phyloP scores from a whole-genome alignment of 2,797 vertebrate species.

The Onychomys arenicola region DNA sequence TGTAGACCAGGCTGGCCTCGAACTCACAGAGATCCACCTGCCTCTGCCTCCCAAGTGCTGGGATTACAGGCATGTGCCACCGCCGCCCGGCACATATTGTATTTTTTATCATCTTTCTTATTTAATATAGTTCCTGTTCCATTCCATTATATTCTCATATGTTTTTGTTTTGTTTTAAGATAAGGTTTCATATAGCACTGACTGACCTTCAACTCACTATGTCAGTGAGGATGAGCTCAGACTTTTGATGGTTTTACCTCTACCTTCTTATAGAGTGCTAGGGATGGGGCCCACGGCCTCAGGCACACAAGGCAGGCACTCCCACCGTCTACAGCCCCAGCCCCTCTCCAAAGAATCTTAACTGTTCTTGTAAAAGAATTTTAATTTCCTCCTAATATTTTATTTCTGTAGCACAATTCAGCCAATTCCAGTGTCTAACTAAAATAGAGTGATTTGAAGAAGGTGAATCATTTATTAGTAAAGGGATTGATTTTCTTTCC shows the following conservation, averaged over 20 bases:
- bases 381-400: constrained; percentile 3
- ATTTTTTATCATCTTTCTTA: constrained; percentile 10
- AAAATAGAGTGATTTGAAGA: background rate
- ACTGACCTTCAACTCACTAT: background rate
- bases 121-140: constrained; percentile 5
- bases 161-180: background rate
- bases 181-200: background rate
- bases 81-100: too few species aligned
- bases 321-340: fast-evolving
- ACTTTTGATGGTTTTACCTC: background rate
- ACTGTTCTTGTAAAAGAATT: background rate
- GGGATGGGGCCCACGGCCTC: background rate
- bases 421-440: background rate
- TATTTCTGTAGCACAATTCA: background rate
- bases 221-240: background rate
- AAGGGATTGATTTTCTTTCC: background rate
- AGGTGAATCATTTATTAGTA: background rate
- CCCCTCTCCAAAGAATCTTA: background rate
- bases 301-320: background rate
- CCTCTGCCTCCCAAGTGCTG: too few species aligned
- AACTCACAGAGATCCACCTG: too few species aligned
- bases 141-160: background rate
- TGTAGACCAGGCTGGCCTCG: too few species aligned
- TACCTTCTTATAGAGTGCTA: background rate
- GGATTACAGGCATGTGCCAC: too few species aligned